Evolutionary conservation across 1,140 invertebrate genomes (phyloP).

Genomic region (Eufriesea mexicana): DNA sequence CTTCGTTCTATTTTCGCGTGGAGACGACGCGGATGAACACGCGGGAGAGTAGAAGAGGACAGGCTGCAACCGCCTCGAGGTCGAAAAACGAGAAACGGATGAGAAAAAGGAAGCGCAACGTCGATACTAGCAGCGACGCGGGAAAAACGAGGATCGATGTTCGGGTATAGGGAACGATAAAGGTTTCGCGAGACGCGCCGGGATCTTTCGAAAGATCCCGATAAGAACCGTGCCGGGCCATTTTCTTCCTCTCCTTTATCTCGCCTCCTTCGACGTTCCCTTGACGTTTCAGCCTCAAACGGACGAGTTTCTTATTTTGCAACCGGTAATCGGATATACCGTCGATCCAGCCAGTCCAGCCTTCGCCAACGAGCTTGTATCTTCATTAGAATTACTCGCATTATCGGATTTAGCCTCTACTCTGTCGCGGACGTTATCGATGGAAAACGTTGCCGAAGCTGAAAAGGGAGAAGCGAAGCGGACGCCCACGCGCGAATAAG

Average conservation of each 20-base stretch:
- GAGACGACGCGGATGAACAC: neutral
- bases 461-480: no score
- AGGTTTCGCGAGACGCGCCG: neutral
- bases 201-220: neutral
- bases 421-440: neutral
- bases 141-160: slow-evolving; percentile 8
- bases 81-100: slow-evolving; percentile 24
- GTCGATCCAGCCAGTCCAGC: neutral
- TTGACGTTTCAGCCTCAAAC: neutral
- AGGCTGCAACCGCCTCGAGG: neutral
- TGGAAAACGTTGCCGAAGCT: neutral
- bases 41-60: neutral
- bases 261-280: no score
- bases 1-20: slow-evolving; percentile 13
- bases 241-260: neutral
- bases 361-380: neutral
- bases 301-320: neutral
- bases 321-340: neutral
- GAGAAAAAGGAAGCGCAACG: neutral
- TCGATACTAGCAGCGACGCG: neutral
- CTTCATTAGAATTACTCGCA: neutral
- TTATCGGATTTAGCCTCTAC: neutral
- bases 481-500: no score
- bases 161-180: neutral
- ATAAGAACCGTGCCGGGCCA: neutral